Percentiles rank a stretch among this genome's conserved stretches.
Conservation (phyloP, 2,113 vertebrate genomes). For the Eolophus roseicapilla region DNA sequence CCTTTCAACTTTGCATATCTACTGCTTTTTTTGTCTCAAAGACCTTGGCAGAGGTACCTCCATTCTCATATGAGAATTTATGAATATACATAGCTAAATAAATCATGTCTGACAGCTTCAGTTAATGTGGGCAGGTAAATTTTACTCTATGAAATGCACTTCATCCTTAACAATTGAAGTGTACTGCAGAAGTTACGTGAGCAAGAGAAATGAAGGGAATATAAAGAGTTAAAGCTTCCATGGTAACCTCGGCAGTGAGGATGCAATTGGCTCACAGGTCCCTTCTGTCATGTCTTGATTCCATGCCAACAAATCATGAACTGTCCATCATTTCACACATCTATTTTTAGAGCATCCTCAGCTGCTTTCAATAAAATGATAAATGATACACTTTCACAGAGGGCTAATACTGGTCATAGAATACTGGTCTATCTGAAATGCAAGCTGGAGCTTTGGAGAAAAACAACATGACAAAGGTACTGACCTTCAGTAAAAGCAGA, state of each 20-base stretch:
- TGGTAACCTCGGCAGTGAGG: slow-evolving; percentile 69
- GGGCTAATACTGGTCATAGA: background rate
- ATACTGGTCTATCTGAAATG: slow-evolving; percentile 33
- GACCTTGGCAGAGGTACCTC: background rate
- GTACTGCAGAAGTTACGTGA: background rate
- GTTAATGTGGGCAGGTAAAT: slow-evolving; percentile 53
- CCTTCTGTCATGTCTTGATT: slow-evolving; percentile 66
- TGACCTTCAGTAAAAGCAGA: slow-evolving; percentile 14
- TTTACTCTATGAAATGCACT: slow-evolving; percentile 62
- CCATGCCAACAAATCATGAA: slow-evolving; percentile 69
- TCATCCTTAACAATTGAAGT: slow-evolving; percentile 72
- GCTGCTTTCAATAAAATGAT: slow-evolving; percentile 71
- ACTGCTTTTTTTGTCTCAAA: background rate
- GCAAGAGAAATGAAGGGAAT: background rate
- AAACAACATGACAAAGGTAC: background rate
- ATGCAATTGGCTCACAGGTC: slow-evolving; percentile 61
- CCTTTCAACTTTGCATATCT: background rate
- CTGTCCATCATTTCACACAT: slow-evolving; percentile 60
- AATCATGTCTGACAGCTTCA: slow-evolving; percentile 66
- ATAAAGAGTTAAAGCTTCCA: slow-evolving; percentile 70
- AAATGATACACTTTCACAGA: slow-evolving; percentile 56
- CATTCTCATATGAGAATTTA: slow-evolving; percentile 39
- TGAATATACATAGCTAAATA: slow-evolving; percentile 40
- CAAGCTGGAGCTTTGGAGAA: background rate
- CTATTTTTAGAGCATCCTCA: slow-evolving; percentile 81